A percentile compares a stretch with the other conserved stretches of the same genome.
Evolutionary conservation across 2,113 vertebrate genomes (phyloP).

Genomic region (Diphyllodes magnificus): DNA sequence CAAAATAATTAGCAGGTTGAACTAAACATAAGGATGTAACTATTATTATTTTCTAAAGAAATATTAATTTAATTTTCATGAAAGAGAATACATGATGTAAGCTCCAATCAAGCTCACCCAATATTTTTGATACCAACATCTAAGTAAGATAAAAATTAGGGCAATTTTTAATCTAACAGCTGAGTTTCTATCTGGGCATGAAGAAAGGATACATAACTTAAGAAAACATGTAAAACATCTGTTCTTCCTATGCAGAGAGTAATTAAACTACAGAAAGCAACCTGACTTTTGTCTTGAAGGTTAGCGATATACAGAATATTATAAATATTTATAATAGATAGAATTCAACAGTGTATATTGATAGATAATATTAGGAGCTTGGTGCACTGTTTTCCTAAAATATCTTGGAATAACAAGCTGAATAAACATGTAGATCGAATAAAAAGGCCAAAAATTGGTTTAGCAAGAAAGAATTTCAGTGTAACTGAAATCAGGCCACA

Average conservation of each 20-base stretch:
- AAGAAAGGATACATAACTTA: not conserved
- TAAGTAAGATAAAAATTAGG: not conserved
- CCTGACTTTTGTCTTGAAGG: not conserved
- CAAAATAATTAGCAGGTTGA: not conserved
- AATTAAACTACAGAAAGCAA: not conserved
- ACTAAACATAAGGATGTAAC: not conserved
- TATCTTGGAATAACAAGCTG: not conserved
- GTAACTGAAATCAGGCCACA: not conserved
- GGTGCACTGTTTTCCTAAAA: not conserved
- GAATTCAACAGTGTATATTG: not conserved
- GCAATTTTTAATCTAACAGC: not conserved
- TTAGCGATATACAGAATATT: not conserved
- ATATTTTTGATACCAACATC: not conserved
- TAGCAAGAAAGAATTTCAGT: not conserved
- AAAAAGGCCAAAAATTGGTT: not conserved
- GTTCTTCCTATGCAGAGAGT: not conserved
- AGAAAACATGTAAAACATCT: not conserved
- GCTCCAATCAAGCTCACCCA: not conserved
- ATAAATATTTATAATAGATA: not conserved
- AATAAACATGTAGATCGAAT: not conserved
- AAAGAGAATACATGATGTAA: not conserved
- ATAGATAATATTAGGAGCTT: not conserved
- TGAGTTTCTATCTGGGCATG: not conserved
- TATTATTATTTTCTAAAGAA: not conserved
- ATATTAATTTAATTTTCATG: not conserved